Base-by-base conservation (phyloP, 53 echinoderm and acorn worm species). In the Holothuria scabra region DNA sequence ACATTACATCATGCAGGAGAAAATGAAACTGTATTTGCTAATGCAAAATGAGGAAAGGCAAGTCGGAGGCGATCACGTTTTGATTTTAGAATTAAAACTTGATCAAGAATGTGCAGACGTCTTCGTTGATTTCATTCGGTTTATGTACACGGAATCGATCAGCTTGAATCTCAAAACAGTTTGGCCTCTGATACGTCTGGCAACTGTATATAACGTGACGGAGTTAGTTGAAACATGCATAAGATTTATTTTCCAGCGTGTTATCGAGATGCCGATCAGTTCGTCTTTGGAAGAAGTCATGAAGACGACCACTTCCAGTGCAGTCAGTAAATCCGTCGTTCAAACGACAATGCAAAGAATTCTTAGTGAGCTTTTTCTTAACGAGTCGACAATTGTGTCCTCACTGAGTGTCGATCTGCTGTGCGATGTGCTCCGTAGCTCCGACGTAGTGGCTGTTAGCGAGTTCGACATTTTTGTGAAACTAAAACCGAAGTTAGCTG, bases 391-490 rank as follows among this genome's bases (percentile, higher is more conserved):
- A 49, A 34, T 34, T 0, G 65, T 81, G 31, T 56, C 78, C 20
- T 78, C 58, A 5, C 28, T 78, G 31, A 63, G 62, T 48, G 82
- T 64, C 25, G 48, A 81, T 64, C 28, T 81, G 18, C 30, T 81
- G 14, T 81, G 82, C 46, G 65, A 81, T 61, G 62, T 81, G 16
- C 65, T 81, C 21, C 62, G 65, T 14, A 44, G 62, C 33, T 81
- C 82, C 20, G 46, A 64, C 49, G 82, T 81, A 3, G 44, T 62
- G 22, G 81, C 81, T 28, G 4, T 60, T 38, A 81, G 46, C 22
- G 81, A 81, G 63, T 81, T 25, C 81, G 64, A 59, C 23, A 63
- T 81, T 33, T 81, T 62, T 49, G 22, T 81, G 82, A 81, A 81
- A 25, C 20, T 81, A 23, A 61, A 63, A 10, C 81, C 81, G 20